Conservation (phyloP, 1,140 invertebrate genomes). For the Portunus trituberculatus region DNA sequence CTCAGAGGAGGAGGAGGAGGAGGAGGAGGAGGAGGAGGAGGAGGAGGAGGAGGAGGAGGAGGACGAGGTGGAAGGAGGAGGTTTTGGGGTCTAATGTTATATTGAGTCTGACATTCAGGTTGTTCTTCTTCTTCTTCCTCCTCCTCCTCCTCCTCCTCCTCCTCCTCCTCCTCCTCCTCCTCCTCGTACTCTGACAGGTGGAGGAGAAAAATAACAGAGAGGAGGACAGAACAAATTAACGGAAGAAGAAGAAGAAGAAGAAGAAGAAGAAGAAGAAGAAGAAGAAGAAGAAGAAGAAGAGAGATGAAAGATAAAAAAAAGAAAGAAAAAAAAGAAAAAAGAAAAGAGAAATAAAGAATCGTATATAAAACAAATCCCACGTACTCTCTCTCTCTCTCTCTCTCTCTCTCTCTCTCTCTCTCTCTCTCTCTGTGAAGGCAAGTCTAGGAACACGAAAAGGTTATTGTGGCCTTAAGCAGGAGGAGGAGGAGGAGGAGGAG, state of each 20-base stretch:
- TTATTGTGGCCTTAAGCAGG: too few species aligned
- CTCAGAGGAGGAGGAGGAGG: neutral
- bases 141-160: too few species aligned
- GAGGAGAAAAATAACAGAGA: neutral
- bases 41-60: constrained; percentile 24
- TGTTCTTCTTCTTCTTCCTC: too few species aligned
- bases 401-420: neutral
- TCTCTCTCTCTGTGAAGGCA: neutral
- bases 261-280: neutral
- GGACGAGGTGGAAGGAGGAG: neutral
- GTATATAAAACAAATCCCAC: too few species aligned
- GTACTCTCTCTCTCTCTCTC: neutral
- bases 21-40: neutral
- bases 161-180: too few species aligned
- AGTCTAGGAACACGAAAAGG: too few species aligned
- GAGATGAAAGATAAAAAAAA: neutral
- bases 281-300: neutral
- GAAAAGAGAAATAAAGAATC: neutral
- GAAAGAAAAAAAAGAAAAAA: neutral
- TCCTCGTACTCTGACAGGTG: neutral
- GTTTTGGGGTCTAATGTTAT: neutral
- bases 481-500: too few species aligned
- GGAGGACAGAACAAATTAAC: neutral
- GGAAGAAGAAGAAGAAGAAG: neutral
- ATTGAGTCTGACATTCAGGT: neutral